Conservation (phyloP, 2,113 vertebrate species). For the Pelusios castaneus region DNA sequence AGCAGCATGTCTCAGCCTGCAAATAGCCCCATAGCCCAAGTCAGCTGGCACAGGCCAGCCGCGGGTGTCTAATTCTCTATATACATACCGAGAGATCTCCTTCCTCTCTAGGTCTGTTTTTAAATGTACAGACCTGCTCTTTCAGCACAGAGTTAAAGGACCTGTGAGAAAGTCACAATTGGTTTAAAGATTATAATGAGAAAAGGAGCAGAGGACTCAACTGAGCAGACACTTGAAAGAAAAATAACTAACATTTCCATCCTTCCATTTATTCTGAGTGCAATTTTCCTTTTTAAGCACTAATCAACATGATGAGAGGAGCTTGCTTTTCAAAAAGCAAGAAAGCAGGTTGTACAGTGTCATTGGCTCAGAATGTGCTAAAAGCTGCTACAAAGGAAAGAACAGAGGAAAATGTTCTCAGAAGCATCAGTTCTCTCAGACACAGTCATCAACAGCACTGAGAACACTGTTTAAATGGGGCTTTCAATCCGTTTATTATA, state of each 20-base stretch:
- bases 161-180: neutral
- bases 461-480: neutral
- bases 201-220: neutral
- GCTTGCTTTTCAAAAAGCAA: neutral
- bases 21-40: neutral
- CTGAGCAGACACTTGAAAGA: neutral
- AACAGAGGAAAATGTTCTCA: neutral
- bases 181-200: neutral
- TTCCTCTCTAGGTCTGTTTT: neutral
- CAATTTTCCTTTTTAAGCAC: neutral
- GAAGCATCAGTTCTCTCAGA: neutral
- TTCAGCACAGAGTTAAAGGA: neutral
- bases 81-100: neutral
- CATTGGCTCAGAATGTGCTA: neutral
- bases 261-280: neutral
- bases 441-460: neutral
- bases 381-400: neutral
- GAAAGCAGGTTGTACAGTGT: neutral
- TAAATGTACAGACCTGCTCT: accelerated
- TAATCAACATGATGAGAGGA: neutral
- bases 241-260: neutral
- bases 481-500: neutral
- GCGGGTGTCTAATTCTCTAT: neutral
- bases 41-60: neutral
- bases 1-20: no score